phyloP scores from a whole-genome alignment of 2,888 invertebrate species.

The Pseudeuparius sepicola region DNA sequence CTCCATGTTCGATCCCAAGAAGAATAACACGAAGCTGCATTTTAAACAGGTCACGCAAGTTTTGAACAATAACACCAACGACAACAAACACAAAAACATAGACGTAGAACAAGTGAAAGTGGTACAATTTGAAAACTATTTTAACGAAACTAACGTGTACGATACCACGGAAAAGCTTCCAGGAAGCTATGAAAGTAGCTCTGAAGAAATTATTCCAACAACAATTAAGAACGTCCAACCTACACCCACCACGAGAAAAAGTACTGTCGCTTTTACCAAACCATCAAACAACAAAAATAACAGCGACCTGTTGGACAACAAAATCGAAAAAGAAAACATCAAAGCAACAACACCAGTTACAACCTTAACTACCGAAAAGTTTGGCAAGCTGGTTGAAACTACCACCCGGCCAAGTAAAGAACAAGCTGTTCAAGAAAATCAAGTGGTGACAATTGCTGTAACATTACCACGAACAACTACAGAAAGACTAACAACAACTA shows the following conservation, averaged over 20 bases:
- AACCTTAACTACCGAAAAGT: constrained; percentile 1
- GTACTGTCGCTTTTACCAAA: constrained; percentile 24
- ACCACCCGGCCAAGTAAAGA: too few relatives aligned
- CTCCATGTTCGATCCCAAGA: not conserved
- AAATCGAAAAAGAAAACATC: constrained; percentile 32
- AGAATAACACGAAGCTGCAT: too few relatives aligned
- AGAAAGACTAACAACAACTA: not conserved
- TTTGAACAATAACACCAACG: too few relatives aligned
- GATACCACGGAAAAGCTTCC: constrained; percentile 14
- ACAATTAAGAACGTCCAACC: constrained; percentile 15
- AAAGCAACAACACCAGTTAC: constrained; percentile 22
- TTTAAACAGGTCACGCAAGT: too few relatives aligned
- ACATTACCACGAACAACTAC: too few relatives aligned
- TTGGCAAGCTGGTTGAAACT: not conserved
- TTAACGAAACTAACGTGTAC: constrained; percentile 45
- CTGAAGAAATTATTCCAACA: constrained; percentile 12
- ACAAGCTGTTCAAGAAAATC: too few relatives aligned
- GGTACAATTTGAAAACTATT: constrained; percentile 42
- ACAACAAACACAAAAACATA: constrained; percentile 31
- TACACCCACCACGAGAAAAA: constrained; percentile 21
- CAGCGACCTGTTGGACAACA: constrained; percentile 32
- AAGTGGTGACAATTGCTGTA: too few relatives aligned
- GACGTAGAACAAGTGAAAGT: constrained; percentile 40
- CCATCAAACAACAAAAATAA: constrained; percentile 25
- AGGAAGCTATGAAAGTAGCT: constrained; percentile 1